These are phyloP conservation scores for Coracias cyanogaster DNA, from an alignment of 2,797 vertebrate species.

Conservation along the genomic window DNA sequence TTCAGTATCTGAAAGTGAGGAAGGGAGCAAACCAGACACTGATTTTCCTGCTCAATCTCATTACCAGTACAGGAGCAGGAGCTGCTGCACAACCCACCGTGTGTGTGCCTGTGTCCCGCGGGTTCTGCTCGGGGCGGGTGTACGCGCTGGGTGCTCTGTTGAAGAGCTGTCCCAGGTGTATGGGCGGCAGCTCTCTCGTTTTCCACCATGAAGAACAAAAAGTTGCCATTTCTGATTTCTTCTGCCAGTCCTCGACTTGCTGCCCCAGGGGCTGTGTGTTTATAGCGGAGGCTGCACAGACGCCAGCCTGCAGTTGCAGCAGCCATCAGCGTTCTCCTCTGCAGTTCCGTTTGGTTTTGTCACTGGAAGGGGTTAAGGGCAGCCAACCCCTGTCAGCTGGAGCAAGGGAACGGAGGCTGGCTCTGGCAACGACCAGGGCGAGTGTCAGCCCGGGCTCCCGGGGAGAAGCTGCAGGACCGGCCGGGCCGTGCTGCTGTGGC, in stretches of 20 bases:
- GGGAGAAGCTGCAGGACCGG: too few relatives aligned
- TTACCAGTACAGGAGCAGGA: not conserved
- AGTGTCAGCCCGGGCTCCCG: not conserved
- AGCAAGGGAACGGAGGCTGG: not conserved
- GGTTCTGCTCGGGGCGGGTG: accelerated
- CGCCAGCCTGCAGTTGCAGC: not conserved
- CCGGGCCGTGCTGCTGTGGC: too few relatives aligned
- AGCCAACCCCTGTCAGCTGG: not conserved
- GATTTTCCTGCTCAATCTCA: not conserved
- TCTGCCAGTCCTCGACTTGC: not conserved
- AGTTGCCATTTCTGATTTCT: not conserved
- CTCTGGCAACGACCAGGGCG: not conserved
- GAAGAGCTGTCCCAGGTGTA: not conserved
- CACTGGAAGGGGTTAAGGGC: too few relatives aligned
- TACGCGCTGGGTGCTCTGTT: accelerated
- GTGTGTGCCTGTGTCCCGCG: too few relatives aligned
- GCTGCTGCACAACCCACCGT: not conserved
- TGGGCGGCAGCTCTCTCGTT: not conserved
- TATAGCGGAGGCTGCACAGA: not conserved
- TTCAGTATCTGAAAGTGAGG: not conserved
- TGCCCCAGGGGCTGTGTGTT: not conserved
- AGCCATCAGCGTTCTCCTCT: not conserved
- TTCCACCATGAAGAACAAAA: not conserved
- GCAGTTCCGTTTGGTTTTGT: not conserved
- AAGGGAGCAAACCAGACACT: not conserved